phyloP scores from a whole-genome alignment of 2,888 invertebrate genomes.

The Polydesmus complanatus region DNA sequence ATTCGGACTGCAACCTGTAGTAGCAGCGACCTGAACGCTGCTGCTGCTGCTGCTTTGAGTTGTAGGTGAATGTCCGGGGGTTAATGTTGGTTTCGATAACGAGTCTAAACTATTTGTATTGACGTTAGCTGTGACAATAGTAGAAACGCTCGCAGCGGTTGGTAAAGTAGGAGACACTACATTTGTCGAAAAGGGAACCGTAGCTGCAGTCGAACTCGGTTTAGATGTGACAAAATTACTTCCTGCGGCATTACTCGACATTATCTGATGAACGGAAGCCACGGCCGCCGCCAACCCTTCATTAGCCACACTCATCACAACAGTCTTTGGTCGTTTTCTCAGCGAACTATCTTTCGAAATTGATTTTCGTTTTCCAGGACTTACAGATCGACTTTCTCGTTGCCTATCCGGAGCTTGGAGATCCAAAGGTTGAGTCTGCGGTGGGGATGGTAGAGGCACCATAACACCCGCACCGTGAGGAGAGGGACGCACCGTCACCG shows the following conservation, averaged over 20 bases:
- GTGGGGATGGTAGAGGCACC: slow-evolving; percentile 26
- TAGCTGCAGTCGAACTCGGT: neutral
- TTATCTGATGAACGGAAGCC: slow-evolving; percentile 11
- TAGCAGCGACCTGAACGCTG: neutral
- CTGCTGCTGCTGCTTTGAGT: neutral
- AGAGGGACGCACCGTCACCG: neutral
- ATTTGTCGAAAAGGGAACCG: neutral
- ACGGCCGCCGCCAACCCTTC: slow-evolving; percentile 9
- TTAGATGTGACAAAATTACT: neutral
- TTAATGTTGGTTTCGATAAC: neutral
- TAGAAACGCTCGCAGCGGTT: neutral
- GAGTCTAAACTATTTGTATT: neutral
- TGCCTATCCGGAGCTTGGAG: slow-evolving; percentile 41
- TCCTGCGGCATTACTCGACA: neutral
- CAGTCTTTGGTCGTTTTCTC: slow-evolving; percentile 15
- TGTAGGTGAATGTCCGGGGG: neutral
- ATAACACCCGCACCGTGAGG: slow-evolving; percentile 2
- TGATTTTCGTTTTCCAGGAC: slow-evolving; percentile 43
- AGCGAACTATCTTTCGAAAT: slow-evolving; percentile 4
- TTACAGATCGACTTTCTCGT: slow-evolving; percentile 42
- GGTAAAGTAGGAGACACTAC: neutral
- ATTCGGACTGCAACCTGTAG: slow-evolving; percentile 5
- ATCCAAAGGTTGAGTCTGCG: slow-evolving; percentile 62
- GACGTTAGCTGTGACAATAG: neutral
- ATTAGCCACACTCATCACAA: slow-evolving; percentile 1